Conservation (phyloP, 2,888 invertebrate species). For the Parasteatoda lunata region DNA sequence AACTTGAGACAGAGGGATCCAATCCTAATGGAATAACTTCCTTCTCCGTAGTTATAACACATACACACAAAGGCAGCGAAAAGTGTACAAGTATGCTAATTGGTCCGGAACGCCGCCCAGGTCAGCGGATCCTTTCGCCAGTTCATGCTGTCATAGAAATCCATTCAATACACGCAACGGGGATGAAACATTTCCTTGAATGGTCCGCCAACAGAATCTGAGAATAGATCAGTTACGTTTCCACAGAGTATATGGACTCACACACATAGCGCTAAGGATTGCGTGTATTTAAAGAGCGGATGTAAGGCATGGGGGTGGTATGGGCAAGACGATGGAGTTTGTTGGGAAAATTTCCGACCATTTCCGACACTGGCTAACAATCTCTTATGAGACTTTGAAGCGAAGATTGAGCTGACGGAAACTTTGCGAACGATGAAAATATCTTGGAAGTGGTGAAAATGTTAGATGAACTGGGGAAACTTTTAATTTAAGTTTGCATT, state of each 20-base stretch:
- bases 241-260: not conserved
- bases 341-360: conserved; percentile 41
- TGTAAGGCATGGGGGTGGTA: not conserved
- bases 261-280: not conserved
- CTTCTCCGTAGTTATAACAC: not conserved
- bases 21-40: not conserved
- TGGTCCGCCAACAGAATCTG: conserved; percentile 15
- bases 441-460: not conserved
- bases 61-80: not conserved
- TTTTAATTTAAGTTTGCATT: no score
- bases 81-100: not conserved
- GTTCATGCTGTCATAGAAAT: not conserved
- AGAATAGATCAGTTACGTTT: conserved; percentile 29
- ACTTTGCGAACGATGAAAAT: not conserved
- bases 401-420: not conserved
- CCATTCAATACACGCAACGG: conserved; percentile 17
- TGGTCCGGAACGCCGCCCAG: conserved; percentile 5
- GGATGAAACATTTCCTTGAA: conserved; percentile 35
- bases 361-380: conserved; percentile 59
- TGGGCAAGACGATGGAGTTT: not conserved
- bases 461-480: no score
- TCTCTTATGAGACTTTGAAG: not conserved
- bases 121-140: not conserved
- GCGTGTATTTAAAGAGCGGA: conserved; percentile 39
- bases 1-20: not conserved